Base-by-base conservation (phyloP, 2,888 invertebrate genomes). In the Dasysyrphus tricinctus region DNA sequence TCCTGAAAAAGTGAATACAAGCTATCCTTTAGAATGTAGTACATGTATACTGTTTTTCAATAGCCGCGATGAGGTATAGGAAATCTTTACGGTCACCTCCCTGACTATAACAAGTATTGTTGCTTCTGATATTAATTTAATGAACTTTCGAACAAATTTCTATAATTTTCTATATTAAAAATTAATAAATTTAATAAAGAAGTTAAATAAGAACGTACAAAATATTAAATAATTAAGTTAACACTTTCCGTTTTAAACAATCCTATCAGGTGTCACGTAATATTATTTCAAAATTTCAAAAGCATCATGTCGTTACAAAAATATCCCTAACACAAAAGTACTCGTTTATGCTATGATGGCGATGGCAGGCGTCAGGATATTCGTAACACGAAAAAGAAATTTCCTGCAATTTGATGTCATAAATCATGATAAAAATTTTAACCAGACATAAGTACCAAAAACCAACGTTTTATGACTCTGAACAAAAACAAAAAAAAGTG, bases 401-500 rank as follows among this genome's bases (percentile, higher is more conserved):
- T 42, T 61, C 24, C 39, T 61, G 24, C 39, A 61, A 61, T 61
- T 39, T 61, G 12, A 61, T 61, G 24, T 61, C 24, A 61, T 61
- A 61, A 61, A 61, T 61, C 39, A 61, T 39, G 39, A 39, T 61
- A 8, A 19, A 39, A 61, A 24, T 61, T 61, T 61, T 61, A 61
- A 61, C 24, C 39, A 24, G 39, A 61, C 12, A 61, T 61, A 61
- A 61, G 61, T 61, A 61, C 39, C 61, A 32, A 54, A n/a, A 61
- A 61, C 61, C 61, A 24, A 24, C 42, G 14, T 54, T 54, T 54
- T 32, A 32, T 54, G 29, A 14, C 0, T 32, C 29, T 24, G 3
- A 32, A 54, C 54, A 32, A 54, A 29, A 54, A 29, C 0, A 51
- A 29, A 56, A 37, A 57, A 37, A 32, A n/a, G n/a, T n/a, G 37